Base-by-base conservation (phyloP, 2,888 invertebrate genomes). In the Leptinotarsa juncta region DNA sequence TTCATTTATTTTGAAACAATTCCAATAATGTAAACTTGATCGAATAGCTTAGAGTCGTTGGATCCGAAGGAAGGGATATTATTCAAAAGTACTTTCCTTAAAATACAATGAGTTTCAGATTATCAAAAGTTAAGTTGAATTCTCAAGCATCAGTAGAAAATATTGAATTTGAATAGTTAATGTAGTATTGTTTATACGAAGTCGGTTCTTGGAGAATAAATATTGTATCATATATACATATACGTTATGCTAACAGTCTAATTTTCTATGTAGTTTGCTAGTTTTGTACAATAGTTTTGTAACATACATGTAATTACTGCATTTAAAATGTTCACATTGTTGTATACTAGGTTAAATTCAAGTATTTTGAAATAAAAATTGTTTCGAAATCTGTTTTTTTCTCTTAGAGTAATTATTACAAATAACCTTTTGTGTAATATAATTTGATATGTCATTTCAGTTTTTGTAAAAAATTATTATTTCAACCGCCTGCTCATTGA, bases 221-320 rank as follows among this genome's bases (percentile, higher is more conserved):
- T 80, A 80, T 81, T 83, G 82, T 83, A 83, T 83, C 82, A 83
- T 83, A 82, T 85, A 69, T 69, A 84, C 82, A 82, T 85, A 69
- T 69, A 84, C 86, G 85, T 86, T 86, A 86, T 80, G 85, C 86
- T 86, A 82, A 84, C 84, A 85, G 84, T 86, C 85, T 86, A 86
- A 86, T 90, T 89, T 90, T 89, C 88, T 89, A 89, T 88, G 89
- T 90, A 90, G 90, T 87, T 84, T 87, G 88, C 88, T 90, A 90
- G 90, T 90, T 90, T 90, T 90, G 87, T 90, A 90, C 89, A 88
- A 86, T 86, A 90, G 90, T 90, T 90, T 90, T 90, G 87, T 90
- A 90, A 89, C 84, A 86, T 88, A 88, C 76, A 79, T 82, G 81
- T 81, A 82, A 82, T 79, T 81, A 79, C 80, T 82, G 81, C 82